phyloP scores from a whole-genome alignment of 2,888 invertebrate species.

The Philereme transversata region DNA sequence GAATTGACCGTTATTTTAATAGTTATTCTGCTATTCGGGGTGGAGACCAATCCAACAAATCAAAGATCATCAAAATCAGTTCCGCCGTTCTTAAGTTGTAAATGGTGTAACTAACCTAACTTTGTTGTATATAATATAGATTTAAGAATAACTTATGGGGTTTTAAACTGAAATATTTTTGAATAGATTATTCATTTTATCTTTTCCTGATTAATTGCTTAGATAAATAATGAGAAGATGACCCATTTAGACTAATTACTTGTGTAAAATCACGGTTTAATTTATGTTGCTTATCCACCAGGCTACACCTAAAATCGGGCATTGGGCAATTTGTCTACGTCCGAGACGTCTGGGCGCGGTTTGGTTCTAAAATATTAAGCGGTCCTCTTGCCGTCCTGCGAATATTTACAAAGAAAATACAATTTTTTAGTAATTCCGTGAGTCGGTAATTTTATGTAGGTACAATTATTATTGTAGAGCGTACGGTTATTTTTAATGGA shows the following conservation, averaged over 20 bases:
- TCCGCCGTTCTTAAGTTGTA: too few species aligned
- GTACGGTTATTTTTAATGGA: neutral
- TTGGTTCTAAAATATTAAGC: constrained; percentile 53
- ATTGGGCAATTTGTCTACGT: constrained; percentile 52
- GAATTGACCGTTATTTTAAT: too few species aligned
- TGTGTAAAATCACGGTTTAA: constrained; percentile 13
- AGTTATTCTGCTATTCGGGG: too few species aligned
- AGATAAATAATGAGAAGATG: constrained; percentile 1
- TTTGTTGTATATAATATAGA: too few species aligned
- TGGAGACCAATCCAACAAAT: too few species aligned
- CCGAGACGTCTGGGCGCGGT: constrained; percentile 44
- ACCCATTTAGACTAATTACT: constrained; percentile 7
- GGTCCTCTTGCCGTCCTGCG: constrained; percentile 40
- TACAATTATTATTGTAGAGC: constrained; percentile 2
- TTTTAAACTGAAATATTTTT: too few species aligned
- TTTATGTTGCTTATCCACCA: constrained; percentile 40
- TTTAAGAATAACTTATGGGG: too few species aligned
- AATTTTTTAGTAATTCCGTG: constrained; percentile 22
- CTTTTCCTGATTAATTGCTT: neutral
- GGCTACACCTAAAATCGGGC: constrained; percentile 44
- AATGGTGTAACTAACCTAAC: too few species aligned
- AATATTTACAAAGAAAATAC: constrained; percentile 42
- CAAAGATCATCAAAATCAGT: too few species aligned
- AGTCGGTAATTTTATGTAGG: constrained; percentile 8
- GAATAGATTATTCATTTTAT: too few species aligned